Conservation (phyloP, 2,888 invertebrate genomes). For the Oscheius onirici region DNA sequence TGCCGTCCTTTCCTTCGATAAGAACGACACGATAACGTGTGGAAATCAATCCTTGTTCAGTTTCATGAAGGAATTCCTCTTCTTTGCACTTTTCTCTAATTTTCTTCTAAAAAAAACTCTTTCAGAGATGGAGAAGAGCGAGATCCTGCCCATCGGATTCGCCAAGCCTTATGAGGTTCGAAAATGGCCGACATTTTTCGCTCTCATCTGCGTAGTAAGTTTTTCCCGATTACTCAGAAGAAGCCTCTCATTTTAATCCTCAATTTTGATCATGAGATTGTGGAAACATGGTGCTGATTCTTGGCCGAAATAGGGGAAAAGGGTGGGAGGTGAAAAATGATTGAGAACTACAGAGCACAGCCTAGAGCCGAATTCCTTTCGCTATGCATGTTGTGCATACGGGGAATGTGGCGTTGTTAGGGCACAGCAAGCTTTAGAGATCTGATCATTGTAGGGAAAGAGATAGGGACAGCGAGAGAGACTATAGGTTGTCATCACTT, state of each 20-base stretch:
- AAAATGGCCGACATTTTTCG: constrained; percentile 52
- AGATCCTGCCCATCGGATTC: constrained; percentile 32
- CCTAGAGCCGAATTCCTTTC: not conserved
- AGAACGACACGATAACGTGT: too few relatives aligned
- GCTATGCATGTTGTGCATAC: not conserved
- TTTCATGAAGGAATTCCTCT: not conserved
- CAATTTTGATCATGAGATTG: not conserved
- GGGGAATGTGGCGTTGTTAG: too few relatives aligned
- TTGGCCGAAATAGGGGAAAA: too few relatives aligned
- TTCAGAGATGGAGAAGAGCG: constrained; percentile 29
- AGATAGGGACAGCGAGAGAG: constrained; percentile 3
- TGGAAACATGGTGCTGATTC: too few relatives aligned
- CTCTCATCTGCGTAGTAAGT: constrained; percentile 49
- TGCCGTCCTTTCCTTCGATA: too few relatives aligned
- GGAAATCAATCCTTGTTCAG: too few relatives aligned
- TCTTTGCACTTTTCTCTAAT: not conserved
- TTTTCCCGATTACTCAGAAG: not conserved
- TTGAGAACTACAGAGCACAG: too few relatives aligned
- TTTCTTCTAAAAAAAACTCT: not conserved
- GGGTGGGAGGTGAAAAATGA: too few relatives aligned
- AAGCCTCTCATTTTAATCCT: not conserved
- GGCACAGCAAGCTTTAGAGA: not conserved
- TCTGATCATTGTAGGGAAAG: too few relatives aligned
- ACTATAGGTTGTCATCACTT: too few relatives aligned
- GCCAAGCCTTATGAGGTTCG: constrained; percentile 33